Evolutionary conservation across 2,888 invertebrate genomes (phyloP).

Genomic region (Anagyrus pseudococci): DNA sequence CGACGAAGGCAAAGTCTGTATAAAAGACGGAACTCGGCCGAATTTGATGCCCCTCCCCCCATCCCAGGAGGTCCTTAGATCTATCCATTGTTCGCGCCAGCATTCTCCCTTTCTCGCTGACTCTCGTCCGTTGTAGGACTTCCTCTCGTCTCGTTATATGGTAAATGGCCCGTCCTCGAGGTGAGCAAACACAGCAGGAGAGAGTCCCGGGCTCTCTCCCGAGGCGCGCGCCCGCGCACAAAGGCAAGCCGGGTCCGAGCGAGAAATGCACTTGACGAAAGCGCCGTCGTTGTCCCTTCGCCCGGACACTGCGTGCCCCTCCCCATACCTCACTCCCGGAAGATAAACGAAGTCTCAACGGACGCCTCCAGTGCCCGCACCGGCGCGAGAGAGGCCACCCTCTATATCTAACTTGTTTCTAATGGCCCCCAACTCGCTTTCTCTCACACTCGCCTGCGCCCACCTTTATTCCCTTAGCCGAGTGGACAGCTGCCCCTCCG

Average conservation of each 20-base stretch:
- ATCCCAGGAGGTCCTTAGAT: too few species aligned
- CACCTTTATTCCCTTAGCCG: neutral
- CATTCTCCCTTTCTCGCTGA: conserved; percentile 43
- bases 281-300: too few species aligned
- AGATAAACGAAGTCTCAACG: neutral
- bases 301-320: too few species aligned
- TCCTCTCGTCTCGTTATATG: conserved; percentile 56
- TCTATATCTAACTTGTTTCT: neutral
- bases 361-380: neutral
- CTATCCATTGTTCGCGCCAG: conserved; percentile 44
- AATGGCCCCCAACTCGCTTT: too few species aligned
- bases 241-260: neutral
- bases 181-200: conserved; percentile 55
- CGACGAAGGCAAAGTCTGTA: too few species aligned
- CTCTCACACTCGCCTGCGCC: too few species aligned
- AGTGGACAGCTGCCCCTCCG: too few species aligned
- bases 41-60: too few species aligned
- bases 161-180: conserved; percentile 57
- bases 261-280: too few species aligned
- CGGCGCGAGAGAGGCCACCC: too few species aligned
- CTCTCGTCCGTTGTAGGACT: conserved; percentile 46
- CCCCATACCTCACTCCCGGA: too few species aligned
- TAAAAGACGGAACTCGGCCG: conserved; percentile 3
- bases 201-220: too few species aligned
- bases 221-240: conserved; percentile 45